Conservation (phyloP, 2,888 invertebrate species). For the Nipponacmea schrenckii region DNA sequence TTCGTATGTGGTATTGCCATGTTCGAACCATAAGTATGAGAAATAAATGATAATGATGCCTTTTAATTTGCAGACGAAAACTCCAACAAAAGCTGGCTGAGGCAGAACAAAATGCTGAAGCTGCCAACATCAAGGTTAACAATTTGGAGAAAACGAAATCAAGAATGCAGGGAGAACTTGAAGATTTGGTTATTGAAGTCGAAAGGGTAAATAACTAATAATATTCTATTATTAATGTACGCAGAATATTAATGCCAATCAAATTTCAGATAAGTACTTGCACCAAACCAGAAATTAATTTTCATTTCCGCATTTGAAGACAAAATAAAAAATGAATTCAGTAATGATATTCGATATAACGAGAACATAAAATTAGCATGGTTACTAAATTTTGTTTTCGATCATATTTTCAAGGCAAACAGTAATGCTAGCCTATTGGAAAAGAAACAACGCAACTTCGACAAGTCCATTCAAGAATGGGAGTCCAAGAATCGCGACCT, state of each 20-base stretch:
- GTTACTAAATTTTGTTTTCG: too few species aligned
- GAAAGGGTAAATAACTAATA: conserved; percentile 81
- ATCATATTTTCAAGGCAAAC: conserved; percentile 31
- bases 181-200: conserved; percentile 96
- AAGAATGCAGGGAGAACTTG: conserved; percentile 94
- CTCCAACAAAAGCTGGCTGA: conserved; percentile 94
- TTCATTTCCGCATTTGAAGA: too few species aligned
- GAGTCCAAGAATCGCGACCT: conserved; percentile 95
- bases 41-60: too few species aligned
- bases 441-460: conserved; percentile 99
- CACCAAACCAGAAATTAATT: not conserved
- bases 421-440: conserved; percentile 84
- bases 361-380: too few species aligned
- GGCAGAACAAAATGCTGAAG: conserved; percentile 96
- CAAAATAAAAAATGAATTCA: not conserved
- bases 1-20: too few species aligned
- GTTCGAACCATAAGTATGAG: too few species aligned
- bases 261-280: too few species aligned
- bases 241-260: too few species aligned
- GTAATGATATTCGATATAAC: not conserved
- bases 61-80: conserved; percentile 70
- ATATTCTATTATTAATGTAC: too few species aligned
- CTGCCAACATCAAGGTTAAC: conserved; percentile 96
- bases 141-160: conserved; percentile 98
- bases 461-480: conserved; percentile 99